phyloP scores from a whole-genome alignment of 2,113 vertebrate species.

The Chamaetylas fuelleborni region DNA sequence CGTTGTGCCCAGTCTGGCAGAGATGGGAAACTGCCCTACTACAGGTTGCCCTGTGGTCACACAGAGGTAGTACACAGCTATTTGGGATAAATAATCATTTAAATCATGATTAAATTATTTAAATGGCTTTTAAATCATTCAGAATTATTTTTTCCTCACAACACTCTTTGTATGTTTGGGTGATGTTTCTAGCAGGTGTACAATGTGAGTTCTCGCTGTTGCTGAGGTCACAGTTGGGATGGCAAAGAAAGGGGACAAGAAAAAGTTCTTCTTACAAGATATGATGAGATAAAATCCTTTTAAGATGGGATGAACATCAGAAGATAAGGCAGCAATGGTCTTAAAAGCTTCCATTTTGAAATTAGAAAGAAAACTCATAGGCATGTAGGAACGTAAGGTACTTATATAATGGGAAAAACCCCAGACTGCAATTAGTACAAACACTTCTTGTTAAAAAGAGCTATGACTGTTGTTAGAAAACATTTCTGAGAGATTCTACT shows the following conservation, averaged over 20 bases:
- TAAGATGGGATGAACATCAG: background rate
- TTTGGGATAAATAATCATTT: background rate
- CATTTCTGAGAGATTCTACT: background rate
- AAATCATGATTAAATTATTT: too few species aligned
- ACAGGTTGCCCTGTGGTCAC: background rate
- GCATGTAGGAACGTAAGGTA: background rate
- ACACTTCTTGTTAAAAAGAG: background rate
- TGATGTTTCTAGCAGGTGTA: background rate
- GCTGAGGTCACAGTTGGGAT: background rate
- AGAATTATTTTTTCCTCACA: background rate
- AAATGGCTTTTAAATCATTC: background rate
- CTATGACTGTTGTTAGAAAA: background rate
- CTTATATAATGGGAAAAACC: background rate
- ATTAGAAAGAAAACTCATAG: background rate
- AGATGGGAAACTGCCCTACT: background rate
- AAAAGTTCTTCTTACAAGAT: background rate
- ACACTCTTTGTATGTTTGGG: background rate
- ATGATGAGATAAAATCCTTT: background rate
- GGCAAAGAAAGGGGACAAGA: background rate
- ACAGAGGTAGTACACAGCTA: background rate
- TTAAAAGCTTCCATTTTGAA: background rate
- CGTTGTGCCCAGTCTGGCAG: rapidly evolving
- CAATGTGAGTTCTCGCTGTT: rapidly evolving
- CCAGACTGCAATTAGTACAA: background rate
- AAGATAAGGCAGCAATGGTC: background rate